phyloP scores from a whole-genome alignment of 1,140 invertebrate species.

The Rhyacophila brunnea region DNA sequence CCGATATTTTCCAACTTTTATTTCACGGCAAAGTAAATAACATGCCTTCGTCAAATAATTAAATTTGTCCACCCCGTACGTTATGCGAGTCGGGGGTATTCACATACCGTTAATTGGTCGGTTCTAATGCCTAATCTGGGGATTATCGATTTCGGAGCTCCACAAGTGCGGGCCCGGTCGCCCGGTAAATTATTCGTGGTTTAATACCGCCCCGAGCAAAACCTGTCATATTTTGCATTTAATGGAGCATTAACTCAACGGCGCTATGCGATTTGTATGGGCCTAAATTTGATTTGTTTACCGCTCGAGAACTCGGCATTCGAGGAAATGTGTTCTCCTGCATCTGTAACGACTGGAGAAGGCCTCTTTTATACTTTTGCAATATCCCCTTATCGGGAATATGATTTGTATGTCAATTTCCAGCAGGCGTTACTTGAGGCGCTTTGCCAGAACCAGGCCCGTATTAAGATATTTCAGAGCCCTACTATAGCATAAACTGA shows the following conservation, averaged over 20 bases:
- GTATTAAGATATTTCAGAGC: too few species aligned
- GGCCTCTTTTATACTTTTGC: neutral
- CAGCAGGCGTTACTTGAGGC: too few species aligned
- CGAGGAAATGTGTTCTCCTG: neutral
- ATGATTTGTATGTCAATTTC: too few species aligned
- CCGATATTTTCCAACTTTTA: too few species aligned
- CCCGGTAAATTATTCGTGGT: constrained; percentile 19
- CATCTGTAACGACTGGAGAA: constrained; percentile 9
- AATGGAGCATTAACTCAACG: constrained; percentile 23
- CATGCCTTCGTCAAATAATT: too few species aligned
- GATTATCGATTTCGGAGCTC: constrained; percentile 2
- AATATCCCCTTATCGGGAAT: too few species aligned
- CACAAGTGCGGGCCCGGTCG: neutral
- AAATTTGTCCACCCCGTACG: too few species aligned
- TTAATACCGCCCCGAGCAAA: constrained; percentile 12
- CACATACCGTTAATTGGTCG: neutral
- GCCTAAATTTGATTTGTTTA: constrained; percentile 18
- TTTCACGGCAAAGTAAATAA: too few species aligned
- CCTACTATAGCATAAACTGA: too few species aligned
- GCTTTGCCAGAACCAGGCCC: too few species aligned
- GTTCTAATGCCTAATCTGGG: constrained; percentile 4
- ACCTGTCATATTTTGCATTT: constrained; percentile 24
- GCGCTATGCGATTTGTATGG: constrained; percentile 13
- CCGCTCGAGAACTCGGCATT: neutral
- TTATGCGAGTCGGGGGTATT: neutral